Percentiles rank a stretch among this genome's conserved stretches.
These are phyloP conservation scores for Dendrocopos noguchii DNA, from an alignment of 2,113 vertebrate genomes.

Conservation along the genomic window DNA sequence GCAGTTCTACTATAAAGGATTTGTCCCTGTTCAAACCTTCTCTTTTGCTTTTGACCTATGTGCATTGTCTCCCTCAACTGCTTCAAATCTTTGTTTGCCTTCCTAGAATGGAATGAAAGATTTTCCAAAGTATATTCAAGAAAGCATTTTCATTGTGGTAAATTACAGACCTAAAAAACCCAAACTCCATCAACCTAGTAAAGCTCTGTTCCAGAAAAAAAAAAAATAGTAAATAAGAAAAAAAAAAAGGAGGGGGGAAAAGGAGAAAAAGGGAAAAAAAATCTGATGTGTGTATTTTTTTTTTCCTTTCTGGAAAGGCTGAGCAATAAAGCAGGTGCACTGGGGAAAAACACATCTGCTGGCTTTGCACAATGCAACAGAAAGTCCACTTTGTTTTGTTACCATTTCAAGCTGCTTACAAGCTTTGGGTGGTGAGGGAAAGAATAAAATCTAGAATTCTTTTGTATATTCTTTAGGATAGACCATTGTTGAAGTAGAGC, in stretches of 20 bases:
- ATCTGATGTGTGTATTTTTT: background rate
- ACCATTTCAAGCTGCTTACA: conserved; percentile 29
- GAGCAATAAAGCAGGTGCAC: conserved; percentile 46
- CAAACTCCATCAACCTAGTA: background rate
- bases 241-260: too few species aligned
- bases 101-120: background rate
- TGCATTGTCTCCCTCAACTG: background rate
- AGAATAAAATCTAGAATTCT: conserved; percentile 24
- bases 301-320: background rate
- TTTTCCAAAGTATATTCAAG: background rate
- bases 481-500: background rate
- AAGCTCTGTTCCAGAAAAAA: background rate
- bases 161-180: background rate
- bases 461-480: conserved; percentile 8
- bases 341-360: conserved; percentile 50
- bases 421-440: background rate
- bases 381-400: conserved; percentile 48
- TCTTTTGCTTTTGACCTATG: background rate
- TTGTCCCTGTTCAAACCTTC: conserved; percentile 12
- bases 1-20: background rate
- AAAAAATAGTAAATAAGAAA: background rate
- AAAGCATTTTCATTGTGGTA: background rate
- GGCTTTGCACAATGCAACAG: conserved; percentile 24
- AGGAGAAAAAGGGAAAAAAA: background rate
- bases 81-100: background rate